Base-by-base conservation (phyloP, 2,113 vertebrate species). In the Nycticebus coucang region DNA sequence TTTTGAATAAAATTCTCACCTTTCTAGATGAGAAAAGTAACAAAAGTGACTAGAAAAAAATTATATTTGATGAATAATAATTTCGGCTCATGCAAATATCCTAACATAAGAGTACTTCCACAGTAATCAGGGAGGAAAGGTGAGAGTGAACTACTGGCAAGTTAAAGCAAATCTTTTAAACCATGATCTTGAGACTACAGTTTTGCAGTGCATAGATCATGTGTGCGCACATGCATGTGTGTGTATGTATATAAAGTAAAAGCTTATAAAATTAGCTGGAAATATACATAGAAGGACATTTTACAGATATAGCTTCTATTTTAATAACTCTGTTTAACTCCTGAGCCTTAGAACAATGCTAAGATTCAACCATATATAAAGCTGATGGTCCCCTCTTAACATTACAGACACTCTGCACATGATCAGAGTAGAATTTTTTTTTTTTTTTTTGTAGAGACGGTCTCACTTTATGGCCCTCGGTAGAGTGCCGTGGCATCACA, bases 1-100 rank as follows among this genome's bases (percentile, higher is more conserved):
- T 55, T 72, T 41, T 57, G 22, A 74, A 92, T 80, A 62, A 59
- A 83, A 72, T 55, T 81, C 26, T 78, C 45, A 66, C 66, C 45
- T 80, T 88, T 59, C 22, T 60, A 90, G 13, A n/a, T 88, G n/a
- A 93, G 81, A 60, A 84, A 1, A 87, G 13, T 60, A 53, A 37
- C 75, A 94, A 95, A 91, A 93, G 91, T 53, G 55, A 85, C n/a
- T 28, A 75, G 28, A 66, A 93, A 94, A 72, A 35, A 24, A 59
- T 53, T 74, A 86, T 6, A 28, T 57, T 85, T 37, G 30, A 81
- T 17, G 35, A 96, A 79, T 28, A 93, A 83, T 53, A 79, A 17
- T 35, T 53, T 84, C 28, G 86, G 2, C 69, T 82, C 62, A 83
- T 10, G 15, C 11, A 94, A 95, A 95, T 60, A 94, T 79, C 35